Evolutionary conservation across 2,888 invertebrate genomes (phyloP).

Genomic region (Phyto melanocephala): DNA sequence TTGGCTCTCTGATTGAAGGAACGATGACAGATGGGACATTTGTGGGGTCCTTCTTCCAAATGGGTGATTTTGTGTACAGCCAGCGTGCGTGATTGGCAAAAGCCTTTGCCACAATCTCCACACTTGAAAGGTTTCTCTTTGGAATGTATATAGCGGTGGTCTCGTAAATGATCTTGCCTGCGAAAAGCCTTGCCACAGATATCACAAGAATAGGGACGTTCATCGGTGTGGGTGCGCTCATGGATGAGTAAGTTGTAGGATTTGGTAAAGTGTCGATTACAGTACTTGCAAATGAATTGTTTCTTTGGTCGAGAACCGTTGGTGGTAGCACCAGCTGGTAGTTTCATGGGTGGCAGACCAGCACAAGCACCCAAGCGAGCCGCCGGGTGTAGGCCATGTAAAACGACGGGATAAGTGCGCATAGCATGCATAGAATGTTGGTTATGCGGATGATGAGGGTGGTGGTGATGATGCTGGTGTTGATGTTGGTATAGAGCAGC

Average conservation of each 20-base stretch:
- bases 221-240: slow-evolving; percentile 97
- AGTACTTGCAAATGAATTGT: slow-evolving; percentile 98
- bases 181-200: slow-evolving; percentile 97
- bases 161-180: slow-evolving; percentile 94
- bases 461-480: slow-evolving; percentile 72
- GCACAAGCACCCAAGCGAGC: slow-evolving; percentile 75
- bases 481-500: slow-evolving; percentile 84
- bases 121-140: slow-evolving; percentile 99
- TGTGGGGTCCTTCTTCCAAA: slow-evolving; percentile 95
- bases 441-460: slow-evolving; percentile 31
- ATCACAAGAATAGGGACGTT: slow-evolving; percentile 96
- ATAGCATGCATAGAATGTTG: slow-evolving; percentile 61
- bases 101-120: slow-evolving; percentile 97
- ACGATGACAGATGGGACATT: slow-evolving; percentile 92
- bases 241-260: slow-evolving; percentile 98
- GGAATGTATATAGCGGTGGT: slow-evolving; percentile 97
- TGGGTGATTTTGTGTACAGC: slow-evolving; percentile 97
- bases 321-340: slow-evolving; percentile 79
- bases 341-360: slow-evolving; percentile 81
- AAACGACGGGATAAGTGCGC: slow-evolving; percentile 71
- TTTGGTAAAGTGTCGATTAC: slow-evolving; percentile 97
- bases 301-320: slow-evolving; percentile 85
- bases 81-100: slow-evolving; percentile 97
- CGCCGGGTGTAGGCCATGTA: slow-evolving; percentile 80
- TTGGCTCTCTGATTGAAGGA: slow-evolving; percentile 96